phyloP scores from a whole-genome alignment of 2,797 vertebrate genomes.

The Sebastes oblongus region DNA sequence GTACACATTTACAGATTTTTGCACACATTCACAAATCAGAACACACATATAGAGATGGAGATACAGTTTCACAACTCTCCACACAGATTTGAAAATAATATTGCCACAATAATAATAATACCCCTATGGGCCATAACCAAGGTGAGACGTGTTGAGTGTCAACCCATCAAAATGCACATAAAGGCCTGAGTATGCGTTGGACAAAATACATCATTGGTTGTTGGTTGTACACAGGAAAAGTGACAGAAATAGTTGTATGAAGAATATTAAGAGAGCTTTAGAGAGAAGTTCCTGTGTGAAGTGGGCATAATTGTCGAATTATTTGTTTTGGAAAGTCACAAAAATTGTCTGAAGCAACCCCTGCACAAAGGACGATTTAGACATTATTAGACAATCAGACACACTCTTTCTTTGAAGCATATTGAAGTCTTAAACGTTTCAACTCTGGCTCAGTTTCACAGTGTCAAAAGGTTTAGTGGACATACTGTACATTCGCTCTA shows the following conservation, averaged over 20 bases:
- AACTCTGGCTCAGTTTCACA: background rate
- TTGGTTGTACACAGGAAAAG: background rate
- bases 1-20: background rate
- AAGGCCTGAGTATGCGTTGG: background rate
- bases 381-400: background rate
- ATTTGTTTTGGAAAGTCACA: background rate
- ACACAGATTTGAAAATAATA: background rate
- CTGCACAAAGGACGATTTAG: background rate
- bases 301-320: background rate
- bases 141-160: background rate
- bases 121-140: background rate
- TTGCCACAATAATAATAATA: background rate
- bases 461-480: background rate
- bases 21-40: background rate
- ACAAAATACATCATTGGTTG: background rate
- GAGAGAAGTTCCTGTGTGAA: background rate
- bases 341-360: background rate
- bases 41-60: rapidly evolving
- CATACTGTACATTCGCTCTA: background rate
- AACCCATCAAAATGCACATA: background rate
- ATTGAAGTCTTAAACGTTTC: background rate
- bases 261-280: background rate
- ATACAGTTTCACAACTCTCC: background rate
- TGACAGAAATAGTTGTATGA: background rate
- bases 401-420: background rate